phyloP scores from a whole-genome alignment of 2,113 vertebrate genomes.

The Aphyosemion australe region DNA sequence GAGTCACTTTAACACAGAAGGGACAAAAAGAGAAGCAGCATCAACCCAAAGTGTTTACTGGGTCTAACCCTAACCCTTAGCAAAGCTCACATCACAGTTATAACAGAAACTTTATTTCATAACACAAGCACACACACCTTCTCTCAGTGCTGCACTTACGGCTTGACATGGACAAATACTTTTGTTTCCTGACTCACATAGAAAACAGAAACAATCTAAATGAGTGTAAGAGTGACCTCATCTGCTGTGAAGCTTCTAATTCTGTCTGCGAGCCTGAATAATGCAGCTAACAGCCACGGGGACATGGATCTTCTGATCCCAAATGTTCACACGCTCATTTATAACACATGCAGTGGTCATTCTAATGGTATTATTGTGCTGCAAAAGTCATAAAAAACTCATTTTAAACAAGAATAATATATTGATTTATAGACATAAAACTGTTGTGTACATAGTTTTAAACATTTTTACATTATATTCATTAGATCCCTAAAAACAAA shows the following conservation, averaged over 20 bases:
- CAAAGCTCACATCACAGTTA: constrained; percentile 19
- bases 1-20: constrained; percentile 34
- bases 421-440: constrained; percentile 34
- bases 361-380: constrained; percentile 30
- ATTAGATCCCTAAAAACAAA: constrained; percentile 34
- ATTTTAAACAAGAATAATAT: constrained; percentile 8
- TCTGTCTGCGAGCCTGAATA: not conserved
- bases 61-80: constrained; percentile 1
- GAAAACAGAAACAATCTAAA: constrained; percentile 3
- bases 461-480: constrained; percentile 35
- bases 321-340: constrained; percentile 33
- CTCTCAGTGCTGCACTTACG: constrained; percentile 35
- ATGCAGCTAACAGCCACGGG: not conserved
- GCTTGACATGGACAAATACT: constrained; percentile 7
- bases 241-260: constrained; percentile 23
- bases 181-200: not conserved
- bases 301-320: not conserved
- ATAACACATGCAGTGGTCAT: constrained; percentile 42
- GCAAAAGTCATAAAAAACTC: constrained; percentile 30
- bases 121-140: constrained; percentile 33
- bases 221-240: constrained; percentile 1
- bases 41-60: constrained; percentile 7
- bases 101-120: constrained; percentile 47
- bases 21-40: constrained; percentile 3
- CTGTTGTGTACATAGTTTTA: constrained; percentile 2